Conservation (phyloP, 1,140 invertebrate genomes). For the Mya arenaria region DNA sequence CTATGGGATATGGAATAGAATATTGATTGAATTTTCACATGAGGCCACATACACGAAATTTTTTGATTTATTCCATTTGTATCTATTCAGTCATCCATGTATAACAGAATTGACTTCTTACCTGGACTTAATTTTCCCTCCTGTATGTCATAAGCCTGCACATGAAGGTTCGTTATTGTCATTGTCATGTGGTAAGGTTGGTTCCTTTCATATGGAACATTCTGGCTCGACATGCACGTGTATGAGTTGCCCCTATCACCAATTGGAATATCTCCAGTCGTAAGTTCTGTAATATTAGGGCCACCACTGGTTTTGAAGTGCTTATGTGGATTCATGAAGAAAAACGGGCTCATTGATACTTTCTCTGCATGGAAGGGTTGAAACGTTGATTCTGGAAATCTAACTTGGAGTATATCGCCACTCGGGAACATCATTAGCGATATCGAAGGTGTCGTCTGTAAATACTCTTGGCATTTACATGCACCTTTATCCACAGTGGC, state of each 20-base stretch:
- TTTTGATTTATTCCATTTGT: too few species aligned
- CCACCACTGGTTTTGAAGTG: not conserved
- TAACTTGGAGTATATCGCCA: not conserved
- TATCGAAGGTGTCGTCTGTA: not conserved
- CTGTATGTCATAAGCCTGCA: not conserved
- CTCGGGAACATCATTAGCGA: not conserved
- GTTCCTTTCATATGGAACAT: not conserved
- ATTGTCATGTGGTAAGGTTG: not conserved
- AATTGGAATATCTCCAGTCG: not conserved
- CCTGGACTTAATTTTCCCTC: not conserved
- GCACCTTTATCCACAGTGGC: not conserved
- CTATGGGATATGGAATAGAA: too few species aligned
- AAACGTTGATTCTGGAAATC: not conserved
- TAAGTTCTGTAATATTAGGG: not conserved
- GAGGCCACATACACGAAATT: too few species aligned
- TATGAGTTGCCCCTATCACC: not conserved
- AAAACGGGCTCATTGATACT: not conserved
- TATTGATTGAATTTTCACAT: too few species aligned
- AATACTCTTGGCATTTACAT: not conserved
- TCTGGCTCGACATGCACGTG: not conserved
- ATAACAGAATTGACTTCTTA: too few species aligned
- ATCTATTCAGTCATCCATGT: too few species aligned
- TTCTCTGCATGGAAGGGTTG: too few species aligned
- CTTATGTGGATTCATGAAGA: not conserved
- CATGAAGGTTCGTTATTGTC: not conserved